Conservation (phyloP, 2,113 vertebrate species). For the Malurus melanocephalus region DNA sequence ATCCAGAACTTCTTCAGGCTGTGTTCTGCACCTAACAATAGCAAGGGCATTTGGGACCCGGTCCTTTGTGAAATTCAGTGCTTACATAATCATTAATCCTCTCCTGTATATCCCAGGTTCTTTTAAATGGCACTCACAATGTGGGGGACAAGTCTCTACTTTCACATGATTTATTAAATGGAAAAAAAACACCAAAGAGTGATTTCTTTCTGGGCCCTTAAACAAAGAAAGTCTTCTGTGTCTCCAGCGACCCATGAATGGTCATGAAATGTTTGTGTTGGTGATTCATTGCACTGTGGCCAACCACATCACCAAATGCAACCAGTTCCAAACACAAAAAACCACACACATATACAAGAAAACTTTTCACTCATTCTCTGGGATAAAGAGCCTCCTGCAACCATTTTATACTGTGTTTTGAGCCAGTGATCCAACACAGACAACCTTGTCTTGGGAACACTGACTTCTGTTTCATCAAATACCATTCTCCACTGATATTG, state of each 20-base stretch:
- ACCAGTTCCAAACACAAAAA: not conserved
- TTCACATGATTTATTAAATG: conserved; percentile 8
- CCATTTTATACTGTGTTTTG: not conserved
- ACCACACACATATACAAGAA: not conserved
- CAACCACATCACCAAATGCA: not conserved
- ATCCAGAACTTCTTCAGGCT: not conserved
- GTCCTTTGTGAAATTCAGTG: not conserved
- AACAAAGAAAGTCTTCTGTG: conserved; percentile 39
- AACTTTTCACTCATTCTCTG: not conserved
- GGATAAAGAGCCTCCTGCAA: not conserved
- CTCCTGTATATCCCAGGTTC: not conserved
- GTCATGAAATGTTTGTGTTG: not conserved
- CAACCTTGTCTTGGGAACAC: not conserved
- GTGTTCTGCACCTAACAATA: not conserved
- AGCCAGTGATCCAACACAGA: not conserved
- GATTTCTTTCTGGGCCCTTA: conserved; percentile 12
- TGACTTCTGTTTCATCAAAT: not conserved
- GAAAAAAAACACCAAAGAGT: not conserved
- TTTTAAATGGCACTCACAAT: not conserved
- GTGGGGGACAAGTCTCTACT: not conserved
- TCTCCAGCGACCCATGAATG: conserved; percentile 21
- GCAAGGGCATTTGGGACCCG: not conserved
- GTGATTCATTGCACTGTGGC: conserved; percentile 4
- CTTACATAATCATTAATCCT: conserved; percentile 23
- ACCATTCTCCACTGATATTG: not conserved